Evolutionary conservation across 1,140 invertebrate genomes (phyloP).

Genomic region (Drosophila sp.): DNA sequence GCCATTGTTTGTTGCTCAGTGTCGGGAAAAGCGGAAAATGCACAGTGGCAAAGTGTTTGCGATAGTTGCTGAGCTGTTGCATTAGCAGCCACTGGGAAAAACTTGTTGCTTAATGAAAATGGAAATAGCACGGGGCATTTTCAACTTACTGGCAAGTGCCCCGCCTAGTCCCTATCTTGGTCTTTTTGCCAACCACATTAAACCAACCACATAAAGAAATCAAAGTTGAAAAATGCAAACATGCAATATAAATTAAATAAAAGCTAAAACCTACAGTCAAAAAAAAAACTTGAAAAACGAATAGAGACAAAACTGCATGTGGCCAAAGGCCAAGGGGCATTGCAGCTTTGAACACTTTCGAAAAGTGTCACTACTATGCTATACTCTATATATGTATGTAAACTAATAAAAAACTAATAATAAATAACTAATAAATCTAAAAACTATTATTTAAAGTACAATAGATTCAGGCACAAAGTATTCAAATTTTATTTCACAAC

Average conservation of each 20-base stretch:
- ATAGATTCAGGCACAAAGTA: too few species aligned
- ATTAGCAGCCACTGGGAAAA: slow-evolving; percentile 52
- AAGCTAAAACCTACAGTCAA: slow-evolving; percentile 48
- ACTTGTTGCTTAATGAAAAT: slow-evolving; percentile 77
- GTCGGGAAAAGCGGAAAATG: slow-evolving; percentile 1
- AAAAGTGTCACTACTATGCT: too few species aligned
- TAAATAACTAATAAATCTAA: too few species aligned
- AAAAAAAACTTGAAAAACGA: slow-evolving; percentile 33
- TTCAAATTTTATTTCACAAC: too few species aligned
- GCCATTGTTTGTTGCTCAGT: not conserved
- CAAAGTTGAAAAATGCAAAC: slow-evolving; percentile 71
- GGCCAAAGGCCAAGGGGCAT: not conserved
- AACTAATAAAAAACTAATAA: too few species aligned
- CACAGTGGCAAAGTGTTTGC: slow-evolving; percentile 58
- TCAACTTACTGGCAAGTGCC: slow-evolving; percentile 22
- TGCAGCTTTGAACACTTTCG: not conserved
- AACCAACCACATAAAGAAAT: slow-evolving; percentile 60
- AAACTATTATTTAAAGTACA: too few species aligned
- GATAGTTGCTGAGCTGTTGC: slow-evolving; percentile 61
- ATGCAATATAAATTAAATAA: slow-evolving; percentile 77
- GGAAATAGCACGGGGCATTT: slow-evolving; percentile 50
- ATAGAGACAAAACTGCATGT: not conserved
- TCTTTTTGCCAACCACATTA: slow-evolving; percentile 6
- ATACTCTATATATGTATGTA: too few species aligned
- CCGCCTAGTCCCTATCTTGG: not conserved